Evolutionary conservation across 2,888 invertebrate species (phyloP), one percentile per base, ranked within the genome.

Genomic region (Nemurella pictetii): DNA sequence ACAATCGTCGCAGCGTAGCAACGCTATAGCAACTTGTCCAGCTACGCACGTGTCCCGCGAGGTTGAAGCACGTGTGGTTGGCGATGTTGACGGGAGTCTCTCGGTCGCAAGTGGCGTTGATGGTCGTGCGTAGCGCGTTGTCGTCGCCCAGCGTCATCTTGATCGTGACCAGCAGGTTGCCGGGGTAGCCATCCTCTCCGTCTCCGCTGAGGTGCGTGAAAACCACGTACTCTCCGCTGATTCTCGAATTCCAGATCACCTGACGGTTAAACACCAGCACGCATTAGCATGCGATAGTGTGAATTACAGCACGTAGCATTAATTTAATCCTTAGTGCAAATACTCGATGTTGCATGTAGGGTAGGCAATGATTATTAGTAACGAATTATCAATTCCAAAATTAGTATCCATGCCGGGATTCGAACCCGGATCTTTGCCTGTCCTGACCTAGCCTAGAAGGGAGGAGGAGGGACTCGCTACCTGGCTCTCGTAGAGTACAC

Each of bases 121-220:
- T 92, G 73, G 90, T 88, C 26, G 92, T 89, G 1, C 88, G 86
- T 1, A 93, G 87, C 83, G 90, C 90, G 87, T 91, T 90, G 72
- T 89, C 89, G 15, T 89, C 89, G 0, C 88, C 89, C 72, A 92
- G 88, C 78, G 88, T 88, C 86, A 90, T 92, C 0, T 89, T 89
- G 0, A 91, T 91, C 32, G 88, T 88, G 20, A 89, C 89, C 72
- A 88, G 87, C 30, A 92, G 88, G 85, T 90, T 89, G 20, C 92
- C 92, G 0, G 93, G 93, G 88, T 91, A 93, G n/a, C 91, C 91
- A 87, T 92, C 91, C 87, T 92, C 92, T 28, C 91, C 90, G 86
- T 90, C 90, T 27, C 88, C 88, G 86, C 91, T 91, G 7, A 89
- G 86, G 86, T 91, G 90, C 55, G 87, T 88, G 86, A 92, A 88